phyloP scores from a whole-genome alignment of 2,797 vertebrate genomes.

The Thripadectes ignobilis region DNA sequence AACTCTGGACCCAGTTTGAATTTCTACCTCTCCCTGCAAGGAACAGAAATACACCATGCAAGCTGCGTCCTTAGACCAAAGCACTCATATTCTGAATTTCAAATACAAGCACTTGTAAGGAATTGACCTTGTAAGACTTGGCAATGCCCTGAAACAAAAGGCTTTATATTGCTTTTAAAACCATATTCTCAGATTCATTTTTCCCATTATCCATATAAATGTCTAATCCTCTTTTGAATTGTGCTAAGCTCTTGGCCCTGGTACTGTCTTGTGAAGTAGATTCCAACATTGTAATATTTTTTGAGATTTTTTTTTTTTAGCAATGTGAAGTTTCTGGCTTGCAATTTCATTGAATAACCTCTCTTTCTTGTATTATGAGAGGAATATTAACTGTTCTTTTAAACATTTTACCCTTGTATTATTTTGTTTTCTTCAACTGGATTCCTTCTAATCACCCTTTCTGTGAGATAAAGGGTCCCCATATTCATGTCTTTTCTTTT shows the following conservation, averaged over 20 bases:
- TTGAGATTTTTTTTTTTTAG: background rate
- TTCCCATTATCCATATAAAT: slow-evolving; percentile 29
- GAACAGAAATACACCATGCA: background rate
- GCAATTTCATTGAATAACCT: background rate
- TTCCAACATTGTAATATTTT: background rate
- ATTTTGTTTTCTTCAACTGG: background rate
- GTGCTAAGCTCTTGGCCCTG: slow-evolving; percentile 8
- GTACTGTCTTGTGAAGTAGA: background rate
- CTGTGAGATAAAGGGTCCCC: background rate
- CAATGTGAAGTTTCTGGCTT: background rate
- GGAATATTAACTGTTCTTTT: background rate
- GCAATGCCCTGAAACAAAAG: background rate
- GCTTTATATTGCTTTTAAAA: slow-evolving; percentile 31
- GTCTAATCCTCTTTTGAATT: slow-evolving; percentile 35
- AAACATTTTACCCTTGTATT: background rate
- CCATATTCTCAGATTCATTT: background rate
- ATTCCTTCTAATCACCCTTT: background rate
- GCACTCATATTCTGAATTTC: background rate
- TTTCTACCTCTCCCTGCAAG: background rate
- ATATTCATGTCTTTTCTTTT: background rate
- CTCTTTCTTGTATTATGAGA: background rate
- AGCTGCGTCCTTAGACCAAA: background rate
- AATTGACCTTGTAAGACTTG: slow-evolving; percentile 20
- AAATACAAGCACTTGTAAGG: background rate
- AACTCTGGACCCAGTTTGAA: background rate